A percentile compares a stretch with the other conserved stretches of the same genome.
phyloP scores from a whole-genome alignment of 2,797 vertebrate species.

The Meriones psammophilus region DNA sequence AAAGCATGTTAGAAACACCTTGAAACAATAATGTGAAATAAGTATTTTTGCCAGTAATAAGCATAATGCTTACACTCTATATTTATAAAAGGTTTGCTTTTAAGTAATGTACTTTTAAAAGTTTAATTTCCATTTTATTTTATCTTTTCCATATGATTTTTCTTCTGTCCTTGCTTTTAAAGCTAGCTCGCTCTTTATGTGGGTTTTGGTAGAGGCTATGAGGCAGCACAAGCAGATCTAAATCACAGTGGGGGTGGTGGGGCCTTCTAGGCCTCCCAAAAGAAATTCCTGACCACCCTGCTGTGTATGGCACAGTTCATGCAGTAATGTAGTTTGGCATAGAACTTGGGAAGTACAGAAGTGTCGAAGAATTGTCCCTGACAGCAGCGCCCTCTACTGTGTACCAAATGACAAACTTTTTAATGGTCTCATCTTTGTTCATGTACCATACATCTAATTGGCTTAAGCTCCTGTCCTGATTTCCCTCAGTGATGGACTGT shows the following conservation, averaged over 20 bases:
- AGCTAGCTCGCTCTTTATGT: background rate
- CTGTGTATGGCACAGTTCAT: conserved; percentile 98
- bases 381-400: background rate
- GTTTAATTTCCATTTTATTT: background rate
- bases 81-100: conserved; percentile 17
- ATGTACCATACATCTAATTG: background rate
- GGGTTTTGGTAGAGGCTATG: background rate
- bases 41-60: background rate
- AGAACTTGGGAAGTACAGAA: conserved; percentile 95
- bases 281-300: conserved; percentile 96
- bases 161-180: background rate
- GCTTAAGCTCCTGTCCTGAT: background rate
- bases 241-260: conserved; percentile 94
- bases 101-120: conserved; percentile 44
- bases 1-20: conserved; percentile 53
- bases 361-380: conserved; percentile 56
- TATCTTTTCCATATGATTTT: background rate
- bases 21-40: conserved; percentile 29
- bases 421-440: background rate
- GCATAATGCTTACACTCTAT: background rate
- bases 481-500: background rate
- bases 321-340: conserved; percentile 97
- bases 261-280: conserved; percentile 95
- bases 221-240: conserved; percentile 88
- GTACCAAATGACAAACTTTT: background rate